Percentiles rank a stretch among this genome's conserved stretches.
phyloP scores from a whole-genome alignment of 1,140 invertebrate genomes.

The Diorhabda carinulata region DNA sequence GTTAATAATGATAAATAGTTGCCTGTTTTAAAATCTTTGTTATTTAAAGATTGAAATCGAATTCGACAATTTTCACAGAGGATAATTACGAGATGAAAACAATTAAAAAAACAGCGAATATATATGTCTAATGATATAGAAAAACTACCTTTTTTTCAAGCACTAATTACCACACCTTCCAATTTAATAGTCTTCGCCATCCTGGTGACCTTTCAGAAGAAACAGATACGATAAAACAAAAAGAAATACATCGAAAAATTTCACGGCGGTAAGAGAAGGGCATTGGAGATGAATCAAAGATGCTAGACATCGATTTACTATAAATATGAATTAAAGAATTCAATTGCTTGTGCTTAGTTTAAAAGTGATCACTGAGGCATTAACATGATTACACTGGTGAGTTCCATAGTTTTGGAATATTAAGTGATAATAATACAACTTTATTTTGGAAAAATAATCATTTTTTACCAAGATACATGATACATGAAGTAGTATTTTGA shows the following conservation, averaged over 20 bases:
- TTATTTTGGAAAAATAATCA: too few species aligned
- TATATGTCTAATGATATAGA: too few species aligned
- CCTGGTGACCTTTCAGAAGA: slow-evolving; percentile 17
- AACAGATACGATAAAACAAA: slow-evolving; percentile 13
- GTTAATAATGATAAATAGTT: too few species aligned
- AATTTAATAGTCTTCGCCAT: slow-evolving; percentile 21
- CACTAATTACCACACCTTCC: slow-evolving; percentile 17
- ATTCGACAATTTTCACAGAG: too few species aligned
- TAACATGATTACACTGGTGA: slow-evolving; percentile 18
- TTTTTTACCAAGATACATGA: too few species aligned
- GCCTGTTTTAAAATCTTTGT: too few species aligned
- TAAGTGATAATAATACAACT: too few species aligned
- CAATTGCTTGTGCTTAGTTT: slow-evolving; percentile 13
- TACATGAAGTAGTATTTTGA: too few species aligned
- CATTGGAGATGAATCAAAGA: slow-evolving; percentile 12
- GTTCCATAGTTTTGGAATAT: background rate
- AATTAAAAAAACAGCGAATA: too few species aligned
- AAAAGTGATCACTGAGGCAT: slow-evolving; percentile 8
- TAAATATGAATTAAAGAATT: slow-evolving; percentile 19
- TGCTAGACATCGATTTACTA: slow-evolving; percentile 7
- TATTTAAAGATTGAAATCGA: too few species aligned
- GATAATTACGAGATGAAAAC: too few species aligned
- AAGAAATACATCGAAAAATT: slow-evolving; percentile 17
- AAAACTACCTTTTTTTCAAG: too few species aligned
- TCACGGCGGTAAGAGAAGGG: slow-evolving; percentile 6